Base-by-base conservation (phyloP, 35 echinoderm and acorn worm genomes). In the Ptychodera flava region DNA sequence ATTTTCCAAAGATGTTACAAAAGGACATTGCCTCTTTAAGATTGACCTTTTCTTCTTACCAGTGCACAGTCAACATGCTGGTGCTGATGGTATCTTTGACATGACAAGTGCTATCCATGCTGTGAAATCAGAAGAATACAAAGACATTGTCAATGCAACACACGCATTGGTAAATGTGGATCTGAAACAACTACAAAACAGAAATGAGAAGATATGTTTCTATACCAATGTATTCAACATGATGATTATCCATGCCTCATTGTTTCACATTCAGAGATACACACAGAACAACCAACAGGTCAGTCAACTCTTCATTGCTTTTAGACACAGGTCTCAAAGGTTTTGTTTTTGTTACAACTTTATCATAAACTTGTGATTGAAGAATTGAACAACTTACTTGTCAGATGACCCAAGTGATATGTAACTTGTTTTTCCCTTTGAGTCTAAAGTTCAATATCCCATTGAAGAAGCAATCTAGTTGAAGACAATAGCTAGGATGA, bases 181-280 rank as follows among this genome's bases (percentile, higher is more conserved):
- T 78, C 85, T 99, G 1, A 78, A 92, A 77, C 84, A 88, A 35
- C 88, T 99, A 28, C 31, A 76, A 29, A 89, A 38, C 16, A 89
- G 90, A 28, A 37, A 77, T 28, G 87, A 99, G 79, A 94, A 89
- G 79, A 89, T 92, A 15, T 92, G 96, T 78, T 99, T 99, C 88
- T 99, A 94, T 81, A 89, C 90, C 31, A 99, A 99, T 77, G 87
- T 99, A 15, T 45, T 99, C 30, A 99, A 99, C 80, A 83, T 99
- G 78, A 87, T 99, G 89, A 37, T 90, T 16, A 86, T 88, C 0
- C 96, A 99, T 82, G 90, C 87, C 15, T 80, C 96, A 35, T 38
- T 99, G 75, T 79, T 92, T 80, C 90, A 94, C 80, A 86, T 93
- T 0, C 52, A 6, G 22, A 64, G 45, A 64, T n/a, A 93, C 29